Evolutionary conservation across 2,888 invertebrate genomes (phyloP), one percentile per base, ranked within the genome.

Genomic region (Nemoura dubitans): DNA sequence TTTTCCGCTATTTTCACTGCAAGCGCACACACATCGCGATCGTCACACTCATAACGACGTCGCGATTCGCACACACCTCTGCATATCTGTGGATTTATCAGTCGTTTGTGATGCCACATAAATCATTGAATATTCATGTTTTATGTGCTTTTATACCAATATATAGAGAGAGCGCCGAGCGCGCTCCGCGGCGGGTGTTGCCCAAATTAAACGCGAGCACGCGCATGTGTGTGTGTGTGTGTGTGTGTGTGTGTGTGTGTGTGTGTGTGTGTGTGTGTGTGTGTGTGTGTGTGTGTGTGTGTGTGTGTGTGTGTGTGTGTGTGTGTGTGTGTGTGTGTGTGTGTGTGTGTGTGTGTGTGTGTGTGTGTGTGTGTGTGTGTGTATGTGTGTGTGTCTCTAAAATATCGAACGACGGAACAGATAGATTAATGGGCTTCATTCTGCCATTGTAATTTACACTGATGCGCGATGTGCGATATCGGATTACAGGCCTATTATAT

Each of bases 361-460:
- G n/a, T n/a, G n/a, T n/a, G n/a, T n/a, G n/a, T n/a, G n/a, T n/a
- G n/a, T n/a, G n/a, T n/a, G n/a, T n/a, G n/a, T n/a, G n/a, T n/a
- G n/a, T n/a, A n/a, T n/a, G n/a, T n/a, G n/a, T n/a, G n/a, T n/a
- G n/a, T n/a, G n/a, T 30, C 3, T 28, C 78, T 10, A 78, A 7
- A 59, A 59, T 59, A 59, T 78, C 30, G 81, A 81, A 29, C 81
- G 29, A 30, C 14, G 59, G 21, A 59, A 81, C 28, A 81, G 81
- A 78, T 78, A 28, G 6, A 27, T 81, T 30, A 81, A 81, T 30
- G 81, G 59, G 26, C 28, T 30, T 30, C 81, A 81, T 81, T 59
- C n/a, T 81, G 28, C 81, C 29, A 81, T 81, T 81, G 81, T 81
- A 81, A 81, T 81, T 81, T 81, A 81, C 81, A 81, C 30, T 81